These are phyloP conservation scores for Apamea anceps DNA, from an alignment of 2,888 invertebrate genomes.

Conservation along the genomic window DNA sequence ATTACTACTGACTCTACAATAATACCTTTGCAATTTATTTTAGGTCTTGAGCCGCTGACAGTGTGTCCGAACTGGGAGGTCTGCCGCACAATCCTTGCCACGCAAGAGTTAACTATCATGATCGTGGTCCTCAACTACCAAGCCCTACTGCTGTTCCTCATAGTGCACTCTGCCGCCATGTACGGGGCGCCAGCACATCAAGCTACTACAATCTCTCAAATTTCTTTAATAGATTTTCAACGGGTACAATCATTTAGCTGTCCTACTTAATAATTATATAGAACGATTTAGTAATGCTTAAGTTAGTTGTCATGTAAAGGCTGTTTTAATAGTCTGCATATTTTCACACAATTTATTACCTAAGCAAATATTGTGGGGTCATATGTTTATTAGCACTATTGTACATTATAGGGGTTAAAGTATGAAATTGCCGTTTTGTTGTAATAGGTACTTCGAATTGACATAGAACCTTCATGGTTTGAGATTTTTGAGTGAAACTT, in stretches of 20 bases:
- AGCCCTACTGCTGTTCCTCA: slow-evolving; percentile 77
- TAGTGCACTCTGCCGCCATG: slow-evolving; percentile 81
- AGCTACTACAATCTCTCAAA: too few species aligned
- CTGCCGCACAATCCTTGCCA: slow-evolving; percentile 72
- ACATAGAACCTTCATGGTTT: too few species aligned
- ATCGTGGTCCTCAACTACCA: slow-evolving; percentile 79
- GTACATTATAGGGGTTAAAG: too few species aligned
- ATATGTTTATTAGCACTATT: neutral
- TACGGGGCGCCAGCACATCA: too few species aligned
- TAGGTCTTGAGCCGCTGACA: slow-evolving; percentile 80
- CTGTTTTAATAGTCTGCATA: slow-evolving; percentile 14
- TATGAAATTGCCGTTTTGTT: too few species aligned
- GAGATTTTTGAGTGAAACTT: too few species aligned
- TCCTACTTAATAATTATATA: neutral
- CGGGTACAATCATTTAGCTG: neutral
- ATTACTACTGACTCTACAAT: neutral
- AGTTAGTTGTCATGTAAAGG: slow-evolving; percentile 1
- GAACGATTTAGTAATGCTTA: slow-evolving; percentile 6
- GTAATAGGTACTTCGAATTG: too few species aligned
- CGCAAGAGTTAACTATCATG: slow-evolving; percentile 76
- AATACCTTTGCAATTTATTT: slow-evolving; percentile 12
- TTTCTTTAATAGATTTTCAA: too few species aligned
- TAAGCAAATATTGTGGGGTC: slow-evolving; percentile 20
- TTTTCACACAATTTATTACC: slow-evolving; percentile 1
- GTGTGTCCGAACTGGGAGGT: slow-evolving; percentile 76